Evolutionary conservation across 1,140 invertebrate genomes (phyloP), one percentile per base, ranked within the genome.

Genomic region (Metaphire vulgaris): DNA sequence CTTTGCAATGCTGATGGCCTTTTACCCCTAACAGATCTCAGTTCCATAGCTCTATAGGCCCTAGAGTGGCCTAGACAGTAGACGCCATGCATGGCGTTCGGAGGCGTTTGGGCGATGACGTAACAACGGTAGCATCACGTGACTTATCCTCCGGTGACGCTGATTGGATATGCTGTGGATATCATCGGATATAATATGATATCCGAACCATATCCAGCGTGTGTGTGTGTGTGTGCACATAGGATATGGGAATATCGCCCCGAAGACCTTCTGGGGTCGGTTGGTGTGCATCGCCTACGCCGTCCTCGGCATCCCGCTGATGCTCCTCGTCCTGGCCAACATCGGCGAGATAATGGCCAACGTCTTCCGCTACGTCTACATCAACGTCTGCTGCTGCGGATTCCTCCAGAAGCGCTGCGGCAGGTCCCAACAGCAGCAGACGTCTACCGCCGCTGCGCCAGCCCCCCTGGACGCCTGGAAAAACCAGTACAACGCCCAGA

Each of bases 241-340:
- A 97, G 95, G 95, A 64, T 98, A 98, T 86, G 96, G 96, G 21
- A 94, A 98, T 84, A 96, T 98, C 71, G 92, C 94, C 0, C 94
- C 94, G 0, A 95, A 95, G 88, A 98, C 95, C 0, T 89, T 91
- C 78, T 91, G 91, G 83, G 96, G 96, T 26, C 95, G 96, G 86
- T 90, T 97, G 75, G 92, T 94, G 33, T 97, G 95, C 21, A 97
- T 98, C 81, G 92, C 97, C 82, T 98, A 98, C 86, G 95, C 95
- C 33, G 94, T 97, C 81, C 87, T 97, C 79, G 96, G 96, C 28
- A 98, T 97, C 80, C 95, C 95, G 0, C 86, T 97, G 74, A 96
- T 97, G 92, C 89, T 98, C 73, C 89, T 97, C 1, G 96, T 94
- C 80, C 88, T 98, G 33, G 96, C 94, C 64, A 96, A 96, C 83